Evolutionary conservation across 2,113 vertebrate genomes (phyloP), one percentile per base, ranked within the genome.

Genomic region (Coracopsis vasa): DNA sequence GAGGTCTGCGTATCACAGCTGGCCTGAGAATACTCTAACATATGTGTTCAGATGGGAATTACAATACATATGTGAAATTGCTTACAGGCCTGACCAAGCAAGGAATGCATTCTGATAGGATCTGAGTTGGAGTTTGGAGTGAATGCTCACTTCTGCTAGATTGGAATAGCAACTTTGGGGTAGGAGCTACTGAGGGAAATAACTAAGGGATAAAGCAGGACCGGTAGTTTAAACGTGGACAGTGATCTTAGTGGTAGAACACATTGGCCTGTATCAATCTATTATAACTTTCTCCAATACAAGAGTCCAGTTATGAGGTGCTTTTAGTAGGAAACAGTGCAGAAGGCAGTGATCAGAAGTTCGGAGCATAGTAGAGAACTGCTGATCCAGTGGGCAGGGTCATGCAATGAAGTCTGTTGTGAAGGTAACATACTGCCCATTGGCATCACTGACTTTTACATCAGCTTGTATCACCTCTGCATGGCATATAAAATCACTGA

Each of bases 11-110:
- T 50, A 69, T 51, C 82, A 79, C 95, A 96, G 93, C 80, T 95
- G 94, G 75, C 69, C 80, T 83, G 80, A 45, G 64, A 80, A 74
- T 27, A 70, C 28, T 14, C 27, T 16, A 73, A 62, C 65, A 80
- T 86, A 69, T 2, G 72, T 84, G 72, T 28, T 94, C 83, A 81
- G 33, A n/a, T 75, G 92, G 88, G 90, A 93, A 89, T 94, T 90
- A 33, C 13, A 44, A 83, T 37, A 13, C 28, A 8, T 15, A 8
- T 9, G 31, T 67, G 53, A 81, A 60, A 75, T 0, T 48, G 28
- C 62, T 80, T 69, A 23, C 53, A 83, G 75, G 45, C 33, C 66
- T 73, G 73, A 45, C 50, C 62, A 16, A 72, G 54, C n/a, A 86
- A 29, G 56, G 27, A 80, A n/a, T 9, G 12, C 23, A 18, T 53